Conservation (phyloP, 2,113 vertebrate species). For the Odocoileus hemionus region DNA sequence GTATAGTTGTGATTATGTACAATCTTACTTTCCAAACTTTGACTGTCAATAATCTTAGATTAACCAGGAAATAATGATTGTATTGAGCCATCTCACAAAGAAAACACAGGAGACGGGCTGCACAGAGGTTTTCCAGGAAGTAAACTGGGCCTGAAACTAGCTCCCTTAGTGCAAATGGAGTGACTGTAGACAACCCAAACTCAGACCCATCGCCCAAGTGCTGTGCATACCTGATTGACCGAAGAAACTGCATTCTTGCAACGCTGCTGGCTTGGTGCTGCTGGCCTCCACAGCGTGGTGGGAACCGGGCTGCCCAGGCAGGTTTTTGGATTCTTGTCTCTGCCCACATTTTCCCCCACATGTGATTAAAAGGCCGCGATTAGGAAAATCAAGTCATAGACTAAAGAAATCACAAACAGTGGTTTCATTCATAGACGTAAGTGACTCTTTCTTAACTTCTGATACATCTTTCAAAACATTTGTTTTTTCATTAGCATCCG, state of each 20-base stretch:
- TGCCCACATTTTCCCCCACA: not conserved
- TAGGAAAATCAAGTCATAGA: conserved; percentile 67
- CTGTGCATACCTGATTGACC: not conserved
- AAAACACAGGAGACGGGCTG: not conserved
- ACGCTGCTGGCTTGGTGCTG: not conserved
- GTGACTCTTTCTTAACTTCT: conserved; percentile 80
- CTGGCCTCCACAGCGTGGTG: not conserved
- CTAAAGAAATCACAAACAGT: conserved; percentile 66
- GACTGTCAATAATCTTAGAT: conserved; percentile 58
- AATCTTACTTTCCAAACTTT: conserved; percentile 69
- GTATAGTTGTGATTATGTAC: conserved; percentile 57
- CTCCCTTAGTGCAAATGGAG: not conserved
- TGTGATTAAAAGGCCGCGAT: not conserved
- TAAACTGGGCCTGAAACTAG: not conserved
- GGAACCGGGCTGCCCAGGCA: not conserved
- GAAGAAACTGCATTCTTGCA: not conserved
- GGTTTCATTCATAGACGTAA: conserved; percentile 74
- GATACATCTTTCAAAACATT: conserved; percentile 83
- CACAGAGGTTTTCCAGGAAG: not conserved
- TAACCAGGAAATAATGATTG: conserved; percentile 33
- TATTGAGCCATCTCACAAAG: not conserved
- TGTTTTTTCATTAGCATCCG: conserved; percentile 91
- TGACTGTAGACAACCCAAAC: not conserved
- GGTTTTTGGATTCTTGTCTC: not conserved
- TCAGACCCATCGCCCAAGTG: not conserved